These are phyloP conservation scores for Paraescarpia echinospica DNA, from an alignment of 1,140 invertebrate species.

Conservation along the genomic window DNA sequence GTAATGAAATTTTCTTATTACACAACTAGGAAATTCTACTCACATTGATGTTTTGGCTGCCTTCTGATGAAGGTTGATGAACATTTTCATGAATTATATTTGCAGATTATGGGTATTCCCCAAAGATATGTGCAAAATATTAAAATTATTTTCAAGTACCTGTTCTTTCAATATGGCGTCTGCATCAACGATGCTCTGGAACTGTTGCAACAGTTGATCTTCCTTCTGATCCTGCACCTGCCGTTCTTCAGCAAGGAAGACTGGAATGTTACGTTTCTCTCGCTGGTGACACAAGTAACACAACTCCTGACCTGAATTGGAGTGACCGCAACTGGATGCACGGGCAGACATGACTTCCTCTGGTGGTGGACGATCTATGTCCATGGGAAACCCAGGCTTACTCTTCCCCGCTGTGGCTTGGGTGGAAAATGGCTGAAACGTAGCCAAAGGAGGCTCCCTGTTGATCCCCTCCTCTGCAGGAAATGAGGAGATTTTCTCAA, in stretches of 20 bases:
- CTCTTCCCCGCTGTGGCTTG: not conserved
- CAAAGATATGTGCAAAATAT: too few species aligned
- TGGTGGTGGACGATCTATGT: not conserved
- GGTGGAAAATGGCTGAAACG: not conserved
- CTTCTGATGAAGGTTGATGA: too few species aligned
- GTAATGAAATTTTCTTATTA: too few species aligned
- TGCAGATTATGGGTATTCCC: too few species aligned
- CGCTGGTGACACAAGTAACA: conserved; percentile 58
- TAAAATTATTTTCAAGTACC: too few species aligned
- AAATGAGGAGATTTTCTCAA: not conserved
- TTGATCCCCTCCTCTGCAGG: not conserved
- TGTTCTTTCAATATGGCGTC: conserved; percentile 53
- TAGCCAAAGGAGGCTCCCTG: not conserved
- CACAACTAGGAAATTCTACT: too few species aligned
- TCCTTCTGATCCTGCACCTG: conserved; percentile 52
- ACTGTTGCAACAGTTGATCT: conserved; percentile 54
- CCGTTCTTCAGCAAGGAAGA: conserved; percentile 54
- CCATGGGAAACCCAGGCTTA: not conserved
- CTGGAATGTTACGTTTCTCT: conserved; percentile 52
- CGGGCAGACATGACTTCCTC: not conserved
- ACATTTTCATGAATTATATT: too few species aligned
- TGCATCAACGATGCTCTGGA: conserved; percentile 54
- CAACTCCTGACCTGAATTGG: conserved; percentile 55
- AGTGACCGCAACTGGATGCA: conserved; percentile 36
- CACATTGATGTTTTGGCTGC: too few species aligned